Conservation (phyloP, 2,797 vertebrate genomes). For the Lemur catta region DNA sequence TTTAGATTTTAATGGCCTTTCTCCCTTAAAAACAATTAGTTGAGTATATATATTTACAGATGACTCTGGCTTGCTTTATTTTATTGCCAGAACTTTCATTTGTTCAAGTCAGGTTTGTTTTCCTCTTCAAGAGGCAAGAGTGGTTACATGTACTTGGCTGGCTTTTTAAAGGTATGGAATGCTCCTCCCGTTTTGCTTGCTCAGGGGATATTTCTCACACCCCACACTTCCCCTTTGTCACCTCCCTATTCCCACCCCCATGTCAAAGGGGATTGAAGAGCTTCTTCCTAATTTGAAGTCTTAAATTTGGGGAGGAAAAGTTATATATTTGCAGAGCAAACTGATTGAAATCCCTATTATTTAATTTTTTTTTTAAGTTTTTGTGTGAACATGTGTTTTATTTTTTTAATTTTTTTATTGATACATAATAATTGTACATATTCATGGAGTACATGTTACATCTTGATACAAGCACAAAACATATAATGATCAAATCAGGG, state of each 20-base stretch:
- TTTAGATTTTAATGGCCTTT: slow-evolving; percentile 50
- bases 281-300: slow-evolving; percentile 46
- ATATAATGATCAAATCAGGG: too few relatives aligned
- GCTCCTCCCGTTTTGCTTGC: slow-evolving; percentile 23
- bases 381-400: too few relatives aligned
- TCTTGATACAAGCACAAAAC: too few relatives aligned
- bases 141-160: background rate
- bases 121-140: background rate
- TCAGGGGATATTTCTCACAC: background rate
- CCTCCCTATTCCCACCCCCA: background rate
- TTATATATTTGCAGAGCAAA: slow-evolving; percentile 46
- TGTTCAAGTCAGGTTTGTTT: slow-evolving; percentile 35
- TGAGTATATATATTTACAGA: slow-evolving; percentile 19
- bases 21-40: slow-evolving; percentile 47
- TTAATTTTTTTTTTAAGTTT: too few relatives aligned
- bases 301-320: background rate
- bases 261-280: slow-evolving; percentile 29
- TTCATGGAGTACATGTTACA: too few relatives aligned
- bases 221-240: background rate
- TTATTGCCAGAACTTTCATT: slow-evolving; percentile 50
- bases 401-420: too few relatives aligned
- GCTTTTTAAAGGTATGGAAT: slow-evolving; percentile 20
- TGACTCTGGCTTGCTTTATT: slow-evolving; percentile 45
- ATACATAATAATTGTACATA: too few relatives aligned
- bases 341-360: slow-evolving; percentile 37